These are phyloP conservation scores for Musca domestica DNA, from an alignment of 1,140 invertebrate genomes.

Conservation along the genomic window DNA sequence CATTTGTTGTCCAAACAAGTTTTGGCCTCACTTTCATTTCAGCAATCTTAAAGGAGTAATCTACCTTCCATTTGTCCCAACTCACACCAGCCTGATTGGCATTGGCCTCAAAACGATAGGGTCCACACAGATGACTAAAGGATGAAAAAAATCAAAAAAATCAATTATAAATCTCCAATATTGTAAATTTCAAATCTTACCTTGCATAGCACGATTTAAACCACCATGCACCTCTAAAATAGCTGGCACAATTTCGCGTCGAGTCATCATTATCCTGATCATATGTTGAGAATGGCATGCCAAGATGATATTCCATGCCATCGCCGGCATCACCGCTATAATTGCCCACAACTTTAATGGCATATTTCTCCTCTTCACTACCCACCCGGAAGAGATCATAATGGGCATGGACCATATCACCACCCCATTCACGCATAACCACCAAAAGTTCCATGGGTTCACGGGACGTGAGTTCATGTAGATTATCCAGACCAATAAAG, in stretches of 20 bases:
- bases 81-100: too few species aligned
- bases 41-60: too few species aligned
- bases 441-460: not conserved
- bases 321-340: not conserved
- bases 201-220: not conserved
- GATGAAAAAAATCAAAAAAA: not conserved
- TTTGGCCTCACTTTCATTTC: too few species aligned
- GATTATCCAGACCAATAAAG: not conserved
- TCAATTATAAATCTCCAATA: not conserved
- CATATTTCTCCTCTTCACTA: not conserved
- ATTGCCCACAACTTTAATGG: not conserved
- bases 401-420: not conserved
- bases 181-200: not conserved
- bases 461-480: not conserved
- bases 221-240: not conserved
- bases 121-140: not conserved
- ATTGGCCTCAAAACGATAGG: too few species aligned
- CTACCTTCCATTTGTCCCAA: too few species aligned
- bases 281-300: not conserved
- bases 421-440: not conserved
- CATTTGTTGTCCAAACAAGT: too few species aligned
- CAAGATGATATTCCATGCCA: not conserved
- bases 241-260: not conserved
- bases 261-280: constrained; percentile 4
- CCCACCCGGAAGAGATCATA: not conserved